Evolutionary conservation across 2,797 vertebrate species (phyloP), one percentile per base, ranked within the genome.

Genomic region (Geotrypetes seraphini): DNA sequence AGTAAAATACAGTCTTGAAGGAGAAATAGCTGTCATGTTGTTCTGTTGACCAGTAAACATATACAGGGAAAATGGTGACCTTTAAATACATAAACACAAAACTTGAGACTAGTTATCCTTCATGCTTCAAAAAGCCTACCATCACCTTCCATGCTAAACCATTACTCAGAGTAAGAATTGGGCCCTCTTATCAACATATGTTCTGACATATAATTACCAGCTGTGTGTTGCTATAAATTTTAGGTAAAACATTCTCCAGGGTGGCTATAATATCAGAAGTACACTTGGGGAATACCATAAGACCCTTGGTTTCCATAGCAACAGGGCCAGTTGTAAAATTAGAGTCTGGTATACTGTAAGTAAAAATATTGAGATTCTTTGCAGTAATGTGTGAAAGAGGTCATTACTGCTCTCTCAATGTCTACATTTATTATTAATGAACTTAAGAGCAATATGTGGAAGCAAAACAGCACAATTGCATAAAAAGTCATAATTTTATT

Each of bases 351-450:
- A 57, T 63, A n/a, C n/a, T n/a, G n/a, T n/a, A 70, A 59, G 54
- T 70, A 71, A 71, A 72, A 73, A 73, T 75, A 70, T 42, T 45
- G 51, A 71, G 63, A 53, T 43, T 80, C 81, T 80, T 60, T 75
- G 67, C 71, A 74, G 69, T 64, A 13, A 69, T 69, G 74, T 71
- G 79, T 83, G 79, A 85, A 86, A 65, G 72, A 81, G 82, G 79
- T 86, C 82, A 80, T 72, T 73, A 52, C 80, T 69, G 73, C 57
- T 65, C 71, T 61, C 52, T 70, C 78, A 69, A 62, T 63, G 73
- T 58, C 22, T 60, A 80, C 76, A 85, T 86, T 84, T 69, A 84
- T 88, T 82, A 84, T 84, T 84, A 80, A 69, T 64, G 59, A 60
- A 66, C 70, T 81, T 79, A 73, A 59, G 75, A 63, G 71, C 69